Base-by-base conservation (phyloP, 2,888 invertebrate genomes). In the Lottia gigantea region DNA sequence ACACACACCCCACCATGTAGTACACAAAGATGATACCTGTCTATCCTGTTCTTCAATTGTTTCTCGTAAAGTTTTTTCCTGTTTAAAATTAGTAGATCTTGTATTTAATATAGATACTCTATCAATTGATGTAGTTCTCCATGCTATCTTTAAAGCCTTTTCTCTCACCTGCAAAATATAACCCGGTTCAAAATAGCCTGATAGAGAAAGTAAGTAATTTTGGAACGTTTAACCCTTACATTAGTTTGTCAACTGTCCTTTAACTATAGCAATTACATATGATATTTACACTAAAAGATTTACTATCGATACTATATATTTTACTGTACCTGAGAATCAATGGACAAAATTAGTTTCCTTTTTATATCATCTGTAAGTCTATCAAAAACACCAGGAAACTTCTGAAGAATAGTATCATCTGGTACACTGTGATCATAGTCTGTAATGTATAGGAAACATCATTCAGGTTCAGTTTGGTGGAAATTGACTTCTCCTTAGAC, bases 331-430 rank as follows among this genome's bases (percentile, higher is more conserved):
- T 76, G 78, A 1, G 80, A 76, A 62, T 81, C 81, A 14, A 81
- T 64, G 65, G 70, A 76, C 49, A 71, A 70, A 12, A 81, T 65
- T 1, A 80, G 68, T 68, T 78, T 80, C 19, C 74, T 64, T 73
- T 78, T 80, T 15, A 71, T 64, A 26, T 82, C 79, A 26, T 79
- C 80, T 62, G 78, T 76, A 40, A 80, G 72, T 63, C 76, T 75
- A 25, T 76, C 73, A 68, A 82, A 82, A 11, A 79, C 71, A 23
- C 73, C 72, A 0, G 78, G 82, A 72, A 78, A 80, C 55, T 80
- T 78, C 14, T 69, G 71, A 63, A 79, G 77, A n/a, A 80, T 64
- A 2, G 77, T 78, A 0, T 78, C 80, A 8, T 61, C 64, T 15
- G 64, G 26, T 12, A n/a, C 45, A 1, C 40, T 31, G 45, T 40